Evolutionary conservation across 2,797 vertebrate species (phyloP).

Genomic region (Nyctalus aviator): DNA sequence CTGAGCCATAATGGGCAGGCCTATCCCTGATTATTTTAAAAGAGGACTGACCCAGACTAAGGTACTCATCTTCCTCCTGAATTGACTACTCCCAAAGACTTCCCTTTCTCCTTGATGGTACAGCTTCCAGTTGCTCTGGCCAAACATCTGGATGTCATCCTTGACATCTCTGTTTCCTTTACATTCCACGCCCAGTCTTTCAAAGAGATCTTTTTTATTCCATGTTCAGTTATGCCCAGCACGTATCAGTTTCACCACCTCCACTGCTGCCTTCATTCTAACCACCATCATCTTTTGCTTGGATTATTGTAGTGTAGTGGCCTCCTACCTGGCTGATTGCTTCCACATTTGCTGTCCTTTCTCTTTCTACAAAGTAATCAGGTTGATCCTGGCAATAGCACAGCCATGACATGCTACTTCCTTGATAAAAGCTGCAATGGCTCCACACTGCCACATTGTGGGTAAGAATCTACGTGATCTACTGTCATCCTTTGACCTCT

Average conservation of each 20-base stretch:
- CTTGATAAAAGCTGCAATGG: not conserved
- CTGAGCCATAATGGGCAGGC: no score
- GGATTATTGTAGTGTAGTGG: not conserved
- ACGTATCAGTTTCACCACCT: not conserved
- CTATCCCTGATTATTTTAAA: not conserved
- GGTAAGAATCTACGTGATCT: not conserved
- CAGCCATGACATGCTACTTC: not conserved
- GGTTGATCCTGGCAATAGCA: not conserved
- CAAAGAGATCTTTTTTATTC: not conserved
- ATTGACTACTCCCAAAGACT: not conserved
- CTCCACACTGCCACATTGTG: not conserved
- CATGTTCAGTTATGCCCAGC: not conserved
- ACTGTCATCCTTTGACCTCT: not conserved
- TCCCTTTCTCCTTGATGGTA: not conserved
- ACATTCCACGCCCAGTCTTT: not conserved
- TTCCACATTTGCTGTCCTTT: not conserved
- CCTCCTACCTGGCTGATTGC: not conserved
- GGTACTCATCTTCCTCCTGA: not conserved
- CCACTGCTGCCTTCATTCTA: not conserved
- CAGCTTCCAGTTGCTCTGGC: not conserved
- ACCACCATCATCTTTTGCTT: not conserved
- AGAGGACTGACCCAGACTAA: not conserved
- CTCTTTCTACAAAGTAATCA: not conserved
- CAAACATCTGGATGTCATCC: not conserved
- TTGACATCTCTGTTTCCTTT: not conserved